A percentile compares a stretch with the other conserved stretches of the same genome.
These are phyloP conservation scores for Phalanger gymnotis DNA, from an alignment of 2,797 vertebrate species.

Conservation along the genomic window DNA sequence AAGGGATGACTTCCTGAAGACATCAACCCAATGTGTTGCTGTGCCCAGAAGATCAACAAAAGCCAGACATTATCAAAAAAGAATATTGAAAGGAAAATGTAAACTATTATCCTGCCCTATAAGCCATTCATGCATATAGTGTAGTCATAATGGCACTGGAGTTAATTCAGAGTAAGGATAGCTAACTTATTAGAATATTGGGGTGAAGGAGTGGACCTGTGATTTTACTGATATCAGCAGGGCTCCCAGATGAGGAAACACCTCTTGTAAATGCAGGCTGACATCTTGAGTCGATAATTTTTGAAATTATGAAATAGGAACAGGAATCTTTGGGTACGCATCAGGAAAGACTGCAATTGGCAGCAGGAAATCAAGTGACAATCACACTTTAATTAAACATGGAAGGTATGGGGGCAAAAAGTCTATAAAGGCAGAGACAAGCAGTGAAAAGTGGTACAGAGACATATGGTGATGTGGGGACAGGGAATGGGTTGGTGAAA, in stretches of 20 bases:
- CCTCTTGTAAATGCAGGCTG: background rate
- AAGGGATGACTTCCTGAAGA: background rate
- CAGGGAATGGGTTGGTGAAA: too few species aligned
- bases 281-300: background rate
- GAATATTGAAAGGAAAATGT: background rate
- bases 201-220: too few species aligned
- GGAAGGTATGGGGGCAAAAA: too few species aligned
- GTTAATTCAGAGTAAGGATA: background rate
- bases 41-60: background rate
- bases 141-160: background rate
- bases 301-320: background rate
- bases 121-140: too few species aligned
- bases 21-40: background rate
- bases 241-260: background rate
- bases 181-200: background rate
- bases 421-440: too few species aligned
- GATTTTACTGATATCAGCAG: background rate
- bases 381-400: too few species aligned
- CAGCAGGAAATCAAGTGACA: too few species aligned
- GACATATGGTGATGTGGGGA: too few species aligned
- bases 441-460: too few species aligned
- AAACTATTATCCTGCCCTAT: background rate
- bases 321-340: too few species aligned
- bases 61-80: background rate
- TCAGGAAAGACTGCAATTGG: too few species aligned